These are phyloP conservation scores for Indri indri DNA, from an alignment of 2,113 vertebrate genomes.

Conservation along the genomic window DNA sequence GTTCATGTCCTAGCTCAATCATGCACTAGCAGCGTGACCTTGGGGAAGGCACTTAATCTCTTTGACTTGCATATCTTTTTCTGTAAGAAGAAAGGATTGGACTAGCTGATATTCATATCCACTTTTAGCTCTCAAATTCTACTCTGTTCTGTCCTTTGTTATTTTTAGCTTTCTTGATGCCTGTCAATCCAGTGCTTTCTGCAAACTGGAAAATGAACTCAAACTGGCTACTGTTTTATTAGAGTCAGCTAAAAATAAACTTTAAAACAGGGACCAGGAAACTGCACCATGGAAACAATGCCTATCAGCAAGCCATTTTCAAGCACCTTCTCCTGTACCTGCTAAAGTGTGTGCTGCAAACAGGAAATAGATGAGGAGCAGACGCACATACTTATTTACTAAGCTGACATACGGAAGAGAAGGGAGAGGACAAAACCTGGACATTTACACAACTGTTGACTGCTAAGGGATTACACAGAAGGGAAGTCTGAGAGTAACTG, in stretches of 20 bases:
- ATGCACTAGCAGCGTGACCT: background rate
- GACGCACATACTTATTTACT: background rate
- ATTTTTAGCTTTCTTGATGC: slow-evolving; percentile 43
- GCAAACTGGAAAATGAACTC: slow-evolving; percentile 54
- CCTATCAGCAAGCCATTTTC: background rate
- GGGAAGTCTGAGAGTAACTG: background rate
- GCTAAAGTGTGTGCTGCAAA: background rate
- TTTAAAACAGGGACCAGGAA: background rate
- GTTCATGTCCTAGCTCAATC: background rate
- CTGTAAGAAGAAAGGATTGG: background rate
- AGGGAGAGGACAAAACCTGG: background rate
- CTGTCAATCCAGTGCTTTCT: slow-evolving; percentile 38
- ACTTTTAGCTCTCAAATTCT: background rate
- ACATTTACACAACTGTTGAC: background rate
- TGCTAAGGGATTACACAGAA: background rate
- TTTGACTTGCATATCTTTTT: background rate
- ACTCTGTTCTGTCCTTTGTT: background rate
- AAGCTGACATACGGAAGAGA: background rate
- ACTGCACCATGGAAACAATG: background rate
- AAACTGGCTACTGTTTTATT: slow-evolving; percentile 51
- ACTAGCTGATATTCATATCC: background rate
- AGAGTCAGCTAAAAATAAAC: slow-evolving; percentile 61
- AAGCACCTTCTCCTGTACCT: background rate
- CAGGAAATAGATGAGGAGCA: background rate
- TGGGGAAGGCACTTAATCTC: background rate